Conservation (phyloP, 2,113 vertebrate genomes). For the Empidonax traillii region DNA sequence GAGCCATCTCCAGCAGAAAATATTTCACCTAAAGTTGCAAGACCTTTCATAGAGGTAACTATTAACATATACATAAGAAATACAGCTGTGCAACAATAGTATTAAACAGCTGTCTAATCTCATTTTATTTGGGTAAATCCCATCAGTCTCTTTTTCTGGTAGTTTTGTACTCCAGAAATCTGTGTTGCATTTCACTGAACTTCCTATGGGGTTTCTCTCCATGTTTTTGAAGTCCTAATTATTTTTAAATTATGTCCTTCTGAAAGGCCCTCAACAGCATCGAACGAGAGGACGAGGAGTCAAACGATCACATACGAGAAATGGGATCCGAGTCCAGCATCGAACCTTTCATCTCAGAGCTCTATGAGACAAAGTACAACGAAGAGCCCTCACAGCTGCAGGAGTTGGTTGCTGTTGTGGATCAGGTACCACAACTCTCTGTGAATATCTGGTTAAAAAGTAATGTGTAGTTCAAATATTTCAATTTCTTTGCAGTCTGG, state of each 20-base stretch:
- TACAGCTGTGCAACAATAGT: not conserved
- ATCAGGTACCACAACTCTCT: slow-evolving; percentile 77
- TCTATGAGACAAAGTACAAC: slow-evolving; percentile 47
- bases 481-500: not conserved
- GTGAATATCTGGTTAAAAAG: not conserved
- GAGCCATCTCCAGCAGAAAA: slow-evolving; percentile 87
- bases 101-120: not conserved
- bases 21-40: slow-evolving; percentile 88
- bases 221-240: not conserved
- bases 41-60: slow-evolving; percentile 86
- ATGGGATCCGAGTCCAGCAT: slow-evolving; percentile 9
- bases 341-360: slow-evolving; percentile 48
- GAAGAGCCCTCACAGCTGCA: slow-evolving; percentile 82
- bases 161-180: not conserved
- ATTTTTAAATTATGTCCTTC: not conserved
- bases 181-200: not conserved
- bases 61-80: not conserved
- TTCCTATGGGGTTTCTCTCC: not conserved
- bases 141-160: not conserved
- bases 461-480: not conserved
- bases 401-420: slow-evolving; percentile 86
- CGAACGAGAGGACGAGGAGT: slow-evolving; percentile 71
- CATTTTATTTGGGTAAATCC: not conserved
- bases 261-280: slow-evolving; percentile 88
- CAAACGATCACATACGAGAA: not conserved